Conservation (phyloP, 2,888 invertebrate genomes). For the Dicycla oo region DNA sequence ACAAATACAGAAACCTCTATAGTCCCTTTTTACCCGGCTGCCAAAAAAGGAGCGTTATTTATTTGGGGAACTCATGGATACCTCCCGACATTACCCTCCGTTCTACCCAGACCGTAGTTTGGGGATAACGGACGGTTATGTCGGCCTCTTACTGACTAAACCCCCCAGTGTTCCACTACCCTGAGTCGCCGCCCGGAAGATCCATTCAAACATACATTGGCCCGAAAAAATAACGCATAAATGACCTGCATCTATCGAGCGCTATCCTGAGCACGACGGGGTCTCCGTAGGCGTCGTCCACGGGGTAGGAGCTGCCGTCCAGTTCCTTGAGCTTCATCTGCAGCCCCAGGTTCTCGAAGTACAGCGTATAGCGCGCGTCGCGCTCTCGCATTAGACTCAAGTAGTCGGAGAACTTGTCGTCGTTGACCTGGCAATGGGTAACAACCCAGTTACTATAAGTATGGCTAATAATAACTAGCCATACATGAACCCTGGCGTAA, state of each 20-base stretch:
- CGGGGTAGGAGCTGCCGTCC: slow-evolving; percentile 73
- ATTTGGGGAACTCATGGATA: background rate
- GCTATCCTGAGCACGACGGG: slow-evolving; percentile 84
- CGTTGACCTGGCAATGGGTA: slow-evolving; percentile 76
- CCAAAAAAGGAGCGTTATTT: too few species aligned
- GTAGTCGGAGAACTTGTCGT: slow-evolving; percentile 83
- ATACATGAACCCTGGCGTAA: background rate
- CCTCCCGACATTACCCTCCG: too few species aligned
- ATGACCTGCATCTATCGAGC: slow-evolving; percentile 83
- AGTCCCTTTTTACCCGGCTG: too few species aligned
- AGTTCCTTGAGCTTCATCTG: slow-evolving; percentile 82
- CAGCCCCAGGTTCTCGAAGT: slow-evolving; percentile 84
- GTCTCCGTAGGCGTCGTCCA: slow-evolving; percentile 76
- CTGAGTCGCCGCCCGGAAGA: background rate
- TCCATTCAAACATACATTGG: too few species aligned
- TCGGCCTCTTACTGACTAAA: background rate
- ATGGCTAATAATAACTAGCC: background rate
- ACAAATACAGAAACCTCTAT: background rate
- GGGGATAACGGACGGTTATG: background rate
- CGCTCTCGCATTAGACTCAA: slow-evolving; percentile 82
- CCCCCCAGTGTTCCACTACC: too few species aligned
- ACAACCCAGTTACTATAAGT: background rate
- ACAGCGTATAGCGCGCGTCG: slow-evolving; percentile 85
- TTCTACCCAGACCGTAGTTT: too few species aligned
- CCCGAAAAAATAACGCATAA: background rate